Evolutionary conservation across 2,113 vertebrate genomes (phyloP).

Genomic region (Hippocampus barbouri): DNA sequence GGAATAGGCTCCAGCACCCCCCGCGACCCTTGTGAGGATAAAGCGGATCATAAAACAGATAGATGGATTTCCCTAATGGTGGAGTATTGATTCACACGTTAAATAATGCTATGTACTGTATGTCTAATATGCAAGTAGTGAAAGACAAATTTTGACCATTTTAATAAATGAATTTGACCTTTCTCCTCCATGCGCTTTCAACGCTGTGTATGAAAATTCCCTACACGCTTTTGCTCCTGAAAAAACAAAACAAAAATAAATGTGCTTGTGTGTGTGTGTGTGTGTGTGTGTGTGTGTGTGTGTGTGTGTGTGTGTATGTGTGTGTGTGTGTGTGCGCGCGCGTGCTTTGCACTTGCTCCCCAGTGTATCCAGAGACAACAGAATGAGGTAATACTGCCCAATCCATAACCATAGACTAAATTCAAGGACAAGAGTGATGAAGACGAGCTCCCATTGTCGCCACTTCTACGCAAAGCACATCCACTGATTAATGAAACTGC

Average conservation of each 20-base stretch:
- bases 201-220: neutral
- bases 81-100: neutral
- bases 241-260: neutral
- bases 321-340: slow-evolving; percentile 19
- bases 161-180: neutral
- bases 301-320: slow-evolving; percentile 41
- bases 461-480: neutral
- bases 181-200: neutral
- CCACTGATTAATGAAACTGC: neutral
- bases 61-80: neutral
- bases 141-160: neutral
- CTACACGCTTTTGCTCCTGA: neutral
- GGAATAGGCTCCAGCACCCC: no score
- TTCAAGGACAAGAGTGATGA: slow-evolving; percentile 53
- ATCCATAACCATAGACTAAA: slow-evolving; percentile 59
- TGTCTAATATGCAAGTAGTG: neutral
- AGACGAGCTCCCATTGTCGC: slow-evolving; percentile 49
- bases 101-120: neutral
- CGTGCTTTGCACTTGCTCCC: slow-evolving; percentile 28
- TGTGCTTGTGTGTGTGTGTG: slow-evolving; percentile 44
- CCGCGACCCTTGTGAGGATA: no score
- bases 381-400: slow-evolving; percentile 58
- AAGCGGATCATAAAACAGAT: no score
- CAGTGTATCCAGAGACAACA: slow-evolving; percentile 71
- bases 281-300: slow-evolving; percentile 38